Evolutionary conservation across 2,113 vertebrate species (phyloP), one percentile per base, ranked within the genome.

Genomic region (Lucifuga dentata): DNA sequence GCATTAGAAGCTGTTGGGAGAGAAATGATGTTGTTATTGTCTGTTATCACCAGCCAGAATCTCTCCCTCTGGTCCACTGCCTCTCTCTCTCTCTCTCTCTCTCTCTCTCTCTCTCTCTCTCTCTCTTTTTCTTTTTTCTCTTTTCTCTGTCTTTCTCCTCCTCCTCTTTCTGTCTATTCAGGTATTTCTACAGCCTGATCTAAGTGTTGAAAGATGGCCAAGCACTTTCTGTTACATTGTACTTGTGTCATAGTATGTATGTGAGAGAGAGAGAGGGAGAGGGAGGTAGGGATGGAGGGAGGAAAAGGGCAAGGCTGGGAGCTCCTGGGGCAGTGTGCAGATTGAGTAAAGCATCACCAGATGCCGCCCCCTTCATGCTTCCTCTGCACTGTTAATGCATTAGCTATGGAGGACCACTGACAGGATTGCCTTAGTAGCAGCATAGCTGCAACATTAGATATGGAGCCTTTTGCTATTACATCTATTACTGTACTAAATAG

Each of bases 361-460:
- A 73, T 91, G 91, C 79, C 70, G 49, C 64, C 60, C 73, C 36
- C 74, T 89, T 90, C 85, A 89, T 86, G 86, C 81, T 84, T 87
- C 52, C 60, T 67, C 76, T 73, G 15, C 76, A 78, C 69, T 41
- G 19, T 67, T 87, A 92, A 91, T 91, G 84, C 75, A 92, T 92
- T 92, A 58, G 70, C 75, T 60, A 90, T 76, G 83, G 80, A 78
- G 53, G 71, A 67, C 66, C 67, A 63, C 19, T 73, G 76, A 72
- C 67, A 78, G 59, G 71, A 67, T 60, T 45, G 29, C 55, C 8
- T 20, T 45, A 1, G 57, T 61, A 61, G 48, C 72, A 66, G 79
- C 53, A 40, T 32, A 76, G 78, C 69, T 66, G 26, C 55, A 73
- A 55, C 57, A 81, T 83, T 84, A 84, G 76, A 73, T 62, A 56